Evolutionary conservation across 2,113 vertebrate species (phyloP).

Genomic region (Rhizomys pruinosus): DNA sequence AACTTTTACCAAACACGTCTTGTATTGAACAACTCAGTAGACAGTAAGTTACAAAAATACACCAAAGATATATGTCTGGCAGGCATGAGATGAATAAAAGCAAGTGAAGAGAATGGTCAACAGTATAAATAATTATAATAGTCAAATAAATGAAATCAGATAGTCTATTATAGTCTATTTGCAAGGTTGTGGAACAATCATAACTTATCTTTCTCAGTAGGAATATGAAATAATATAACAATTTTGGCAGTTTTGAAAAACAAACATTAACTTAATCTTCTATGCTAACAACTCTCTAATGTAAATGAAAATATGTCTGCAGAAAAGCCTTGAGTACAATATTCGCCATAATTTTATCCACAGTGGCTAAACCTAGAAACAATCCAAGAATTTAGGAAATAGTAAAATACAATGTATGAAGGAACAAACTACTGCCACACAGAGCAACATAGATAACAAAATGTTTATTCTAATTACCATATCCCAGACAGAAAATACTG

Average conservation of each 20-base stretch:
- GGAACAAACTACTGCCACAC: neutral
- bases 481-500: neutral
- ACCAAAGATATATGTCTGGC: neutral
- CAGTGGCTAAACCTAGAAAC: neutral
- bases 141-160: neutral
- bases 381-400: neutral
- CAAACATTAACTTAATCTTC: neutral
- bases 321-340: neutral
- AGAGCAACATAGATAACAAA: neutral
- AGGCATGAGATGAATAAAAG: neutral
- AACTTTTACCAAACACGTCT: neutral
- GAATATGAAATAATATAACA: neutral
- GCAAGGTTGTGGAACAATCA: neutral
- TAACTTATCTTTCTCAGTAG: neutral
- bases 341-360: neutral
- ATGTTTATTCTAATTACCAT: neutral
- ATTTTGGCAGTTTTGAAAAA: neutral
- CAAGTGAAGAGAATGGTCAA: neutral
- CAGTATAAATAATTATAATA: neutral
- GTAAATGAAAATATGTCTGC: neutral
- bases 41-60: neutral
- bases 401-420: neutral
- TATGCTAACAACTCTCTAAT: neutral
- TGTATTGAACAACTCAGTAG: neutral
- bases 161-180: neutral